Evolutionary conservation across 2,113 vertebrate genomes (phyloP), one percentile per base, ranked within the genome.

Genomic region (Elgaria multicarinata): DNA sequence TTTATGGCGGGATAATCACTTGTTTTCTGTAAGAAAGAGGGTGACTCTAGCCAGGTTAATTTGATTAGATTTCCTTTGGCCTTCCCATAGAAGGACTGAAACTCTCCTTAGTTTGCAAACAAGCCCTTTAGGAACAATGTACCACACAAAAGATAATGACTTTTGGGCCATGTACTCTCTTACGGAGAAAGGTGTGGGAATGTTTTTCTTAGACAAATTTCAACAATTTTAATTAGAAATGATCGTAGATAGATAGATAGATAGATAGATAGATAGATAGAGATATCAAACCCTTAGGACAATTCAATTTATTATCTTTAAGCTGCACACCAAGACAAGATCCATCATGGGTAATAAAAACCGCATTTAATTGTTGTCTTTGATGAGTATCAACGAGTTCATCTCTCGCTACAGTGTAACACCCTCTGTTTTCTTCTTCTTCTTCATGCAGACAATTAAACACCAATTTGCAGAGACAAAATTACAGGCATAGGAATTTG

Each of bases 391-490:
- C 36, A 18, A n/a, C 90, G 42, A 7, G 14, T 36, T 93, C 90
- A 72, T 71, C 88, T 92, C 91, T 92, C 89, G 44, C 36, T 91
- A 77, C 53, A 46, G 18, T 79, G 24, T 28, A 83, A 86, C 46
- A 92, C 14, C 42, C 77, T 39, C 6, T 0, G 46, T 83, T 87
- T 85, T 89, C 92, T 86, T 8, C 1, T n/a, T 16, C 64, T 13
- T 88, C 46, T 69, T n/a, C 28, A 79, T 69, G 85, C 64, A 91
- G 66, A 86, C 33, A 91, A 89, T 95, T 94, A 92, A 95, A 87
- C 69, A 88, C 31, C 58, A 71, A 42, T 94, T 95, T 95, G 33
- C 67, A 76, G 66, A 85, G 85, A 84, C 8, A 89, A 46, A 94
- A 93, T 74, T 74, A 31, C 7, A 90, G 78, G 76, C 87, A 28